Base-by-base conservation (phyloP, 23 tunicate species). In the Botrylloides violaceus region DNA sequence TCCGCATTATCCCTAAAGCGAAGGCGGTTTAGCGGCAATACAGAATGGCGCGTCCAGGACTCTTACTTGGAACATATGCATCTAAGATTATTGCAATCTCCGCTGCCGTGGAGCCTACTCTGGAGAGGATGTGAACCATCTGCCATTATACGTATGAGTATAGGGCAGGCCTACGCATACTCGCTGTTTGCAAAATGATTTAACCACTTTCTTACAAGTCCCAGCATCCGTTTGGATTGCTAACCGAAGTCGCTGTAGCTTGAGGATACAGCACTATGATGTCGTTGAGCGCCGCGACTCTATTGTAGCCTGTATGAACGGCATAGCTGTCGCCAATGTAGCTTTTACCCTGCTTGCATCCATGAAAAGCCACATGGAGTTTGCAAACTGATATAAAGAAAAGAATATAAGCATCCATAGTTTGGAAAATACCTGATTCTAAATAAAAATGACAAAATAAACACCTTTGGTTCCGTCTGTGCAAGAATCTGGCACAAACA, bases 161-260 rank as follows among this genome's bases (percentile, higher is more conserved):
- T n/a, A n/a, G n/a, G n/a, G n/a, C n/a, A n/a, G n/a, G n/a, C n/a
- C n/a, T n/a, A n/a, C n/a, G n/a, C n/a, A n/a, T n/a, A n/a, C n/a
- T n/a, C n/a, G n/a, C n/a, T n/a, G n/a, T n/a, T n/a, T n/a, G n/a
- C n/a, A n/a, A n/a, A n/a, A n/a, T n/a, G n/a, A n/a, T n/a, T n/a
- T n/a, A n/a, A n/a, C n/a, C n/a, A n/a, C n/a, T n/a, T n/a, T n/a
- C 83, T 79, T 29, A 79, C 95, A 82, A 87, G 50, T 87, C 95
- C 58, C 73, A 87, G 76, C 95, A 87, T 49, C 95, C 95, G 55
- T 87, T 87, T 1, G 95, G 95, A 62, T 87, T 87, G 49, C 66
- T 29, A 4, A 80, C 12, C 2, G 78, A 23, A 32, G 73, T 53
- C 21, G 59, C 70, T 48, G 79, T 71, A 5, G 72, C 86, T 71